phyloP scores from a whole-genome alignment of 2,888 invertebrate species.

The Onchidella celtica region DNA sequence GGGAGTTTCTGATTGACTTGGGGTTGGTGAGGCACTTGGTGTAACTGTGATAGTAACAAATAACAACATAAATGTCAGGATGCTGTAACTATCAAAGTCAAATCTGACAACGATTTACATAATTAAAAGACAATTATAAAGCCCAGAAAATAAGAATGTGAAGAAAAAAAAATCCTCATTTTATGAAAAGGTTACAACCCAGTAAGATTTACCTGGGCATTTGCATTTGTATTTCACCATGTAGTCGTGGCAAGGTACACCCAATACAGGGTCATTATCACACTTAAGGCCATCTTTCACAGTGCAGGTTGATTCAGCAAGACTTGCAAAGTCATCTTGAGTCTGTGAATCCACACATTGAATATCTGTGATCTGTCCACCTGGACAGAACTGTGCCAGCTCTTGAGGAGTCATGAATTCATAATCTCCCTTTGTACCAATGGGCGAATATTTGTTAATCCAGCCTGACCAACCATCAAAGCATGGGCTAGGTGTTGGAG shows the following conservation, averaged over 20 bases:
- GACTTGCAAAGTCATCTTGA: slow-evolving; percentile 61
- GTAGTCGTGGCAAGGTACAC: slow-evolving; percentile 66
- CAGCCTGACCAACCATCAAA: slow-evolving; percentile 67
- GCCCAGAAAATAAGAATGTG: too few relatives aligned
- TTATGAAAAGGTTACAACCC: too few relatives aligned
- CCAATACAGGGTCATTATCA: slow-evolving; percentile 8
- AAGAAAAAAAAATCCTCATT: too few relatives aligned
- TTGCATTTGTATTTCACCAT: slow-evolving; percentile 75
- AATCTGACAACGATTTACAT: too few relatives aligned
- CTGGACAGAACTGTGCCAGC: slow-evolving; percentile 62
- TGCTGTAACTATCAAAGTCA: too few relatives aligned
- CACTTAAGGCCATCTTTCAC: slow-evolving; percentile 84
- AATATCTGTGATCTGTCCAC: slow-evolving; percentile 69
- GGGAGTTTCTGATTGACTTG: not conserved
- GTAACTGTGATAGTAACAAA: not conserved
- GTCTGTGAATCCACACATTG: slow-evolving; percentile 69
- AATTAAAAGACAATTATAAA: too few relatives aligned
- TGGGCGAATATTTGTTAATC: slow-evolving; percentile 67
- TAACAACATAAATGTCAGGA: too few relatives aligned
- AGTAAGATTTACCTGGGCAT: slow-evolving; percentile 81
- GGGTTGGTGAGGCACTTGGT: not conserved
- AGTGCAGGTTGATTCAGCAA: slow-evolving; percentile 68
- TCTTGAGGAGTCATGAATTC: slow-evolving; percentile 62
- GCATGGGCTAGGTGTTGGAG: too few relatives aligned
- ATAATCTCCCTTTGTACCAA: slow-evolving; percentile 58